Evolutionary conservation across 2,888 invertebrate genomes (phyloP).

Genomic region (Ernsta delagoae): DNA sequence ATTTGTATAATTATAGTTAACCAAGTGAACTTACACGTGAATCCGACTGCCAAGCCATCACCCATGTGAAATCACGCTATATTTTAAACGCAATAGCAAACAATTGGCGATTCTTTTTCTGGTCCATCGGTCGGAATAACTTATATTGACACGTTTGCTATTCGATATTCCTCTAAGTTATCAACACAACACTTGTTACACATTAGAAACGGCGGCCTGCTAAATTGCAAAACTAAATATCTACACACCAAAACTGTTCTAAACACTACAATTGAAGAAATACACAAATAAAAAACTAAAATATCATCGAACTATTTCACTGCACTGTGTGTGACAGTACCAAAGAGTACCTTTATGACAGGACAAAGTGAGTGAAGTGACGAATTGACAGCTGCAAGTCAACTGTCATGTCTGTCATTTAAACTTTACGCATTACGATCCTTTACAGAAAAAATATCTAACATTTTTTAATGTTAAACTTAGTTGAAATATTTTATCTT

Average conservation of each 20-base stretch:
- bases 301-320: conserved; percentile 68
- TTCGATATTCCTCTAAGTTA: conserved; percentile 58
- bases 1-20: not conserved
- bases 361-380: conserved; percentile 50
- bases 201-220: conserved; percentile 59
- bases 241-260: conserved; percentile 67
- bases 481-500: too few species aligned
- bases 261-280: conserved; percentile 67
- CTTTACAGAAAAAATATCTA: too few species aligned
- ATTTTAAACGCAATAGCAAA: conserved; percentile 68
- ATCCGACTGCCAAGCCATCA: conserved; percentile 85
- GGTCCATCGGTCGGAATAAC: conserved; percentile 75
- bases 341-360: too few species aligned
- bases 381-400: too few species aligned
- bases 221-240: conserved; percentile 57
- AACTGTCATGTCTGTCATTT: too few species aligned
- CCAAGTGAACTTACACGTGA: conserved; percentile 72
- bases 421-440: too few species aligned
- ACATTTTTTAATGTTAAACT: too few species aligned
- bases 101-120: conserved; percentile 75
- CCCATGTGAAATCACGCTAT: conserved; percentile 81
- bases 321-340: conserved; percentile 44
- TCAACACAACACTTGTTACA: conserved; percentile 58
- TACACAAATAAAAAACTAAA: conserved; percentile 81
- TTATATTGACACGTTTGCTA: conserved; percentile 80